These are phyloP conservation scores for Pocillopora grandis DNA, from an alignment of 92 coral and sea anemone species.

Conservation along the genomic window DNA sequence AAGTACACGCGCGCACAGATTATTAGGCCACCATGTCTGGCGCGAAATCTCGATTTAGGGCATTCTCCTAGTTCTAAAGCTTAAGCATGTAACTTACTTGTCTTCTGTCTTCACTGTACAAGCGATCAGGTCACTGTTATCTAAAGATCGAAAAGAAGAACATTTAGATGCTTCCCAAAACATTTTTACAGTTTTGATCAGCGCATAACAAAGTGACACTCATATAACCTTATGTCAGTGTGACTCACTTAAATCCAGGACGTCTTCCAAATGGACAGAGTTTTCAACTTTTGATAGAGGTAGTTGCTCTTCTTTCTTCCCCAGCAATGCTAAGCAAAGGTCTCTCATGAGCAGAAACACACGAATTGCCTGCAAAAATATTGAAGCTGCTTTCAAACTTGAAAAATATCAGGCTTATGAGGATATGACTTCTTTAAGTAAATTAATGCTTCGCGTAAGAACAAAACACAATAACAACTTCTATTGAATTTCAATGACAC, in stretches of 20 bases:
- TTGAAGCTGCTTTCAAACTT: too few species aligned
- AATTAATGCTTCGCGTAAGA: too few species aligned
- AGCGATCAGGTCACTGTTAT: slow-evolving; percentile 96
- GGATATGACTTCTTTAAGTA: too few species aligned
- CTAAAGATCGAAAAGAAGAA: slow-evolving; percentile 49
- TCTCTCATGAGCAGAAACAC: slow-evolving; percentile 97
- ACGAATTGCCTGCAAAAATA: slow-evolving; percentile 73
- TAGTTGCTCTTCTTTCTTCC: slow-evolving; percentile 77
- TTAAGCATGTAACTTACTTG: slow-evolving; percentile 59
- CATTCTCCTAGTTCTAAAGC: too few species aligned
- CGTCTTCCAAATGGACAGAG: slow-evolving; percentile 94
- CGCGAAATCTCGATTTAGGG: too few species aligned
- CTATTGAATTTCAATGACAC: too few species aligned
- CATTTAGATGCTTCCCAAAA: not conserved
- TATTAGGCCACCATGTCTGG: too few species aligned
- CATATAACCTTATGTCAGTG: not conserved
- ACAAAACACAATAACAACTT: too few species aligned
- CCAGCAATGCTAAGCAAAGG: slow-evolving; percentile 78
- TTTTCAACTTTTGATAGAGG: slow-evolving; percentile 97
- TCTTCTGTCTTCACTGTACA: slow-evolving; percentile 92
- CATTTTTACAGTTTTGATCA: not conserved
- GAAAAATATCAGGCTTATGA: too few species aligned
- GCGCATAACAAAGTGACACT: not conserved
- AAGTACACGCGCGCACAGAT: too few species aligned
- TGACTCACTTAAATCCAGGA: slow-evolving; percentile 89